phyloP scores from a whole-genome alignment of 2,797 vertebrate genomes.

The Pipistrellus pipistrellus region DNA sequence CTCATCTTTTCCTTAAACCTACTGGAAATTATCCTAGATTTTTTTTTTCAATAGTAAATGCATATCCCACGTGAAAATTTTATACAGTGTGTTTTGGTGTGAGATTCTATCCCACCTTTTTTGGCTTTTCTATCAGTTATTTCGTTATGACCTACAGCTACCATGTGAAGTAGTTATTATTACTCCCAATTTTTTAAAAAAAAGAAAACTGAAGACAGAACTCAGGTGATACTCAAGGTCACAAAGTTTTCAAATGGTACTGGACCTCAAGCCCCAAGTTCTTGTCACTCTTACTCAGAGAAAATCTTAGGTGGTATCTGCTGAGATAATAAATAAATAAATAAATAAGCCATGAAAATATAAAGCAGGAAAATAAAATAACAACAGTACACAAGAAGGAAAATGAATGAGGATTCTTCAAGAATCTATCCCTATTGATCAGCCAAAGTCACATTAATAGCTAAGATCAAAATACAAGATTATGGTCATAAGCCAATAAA shows the following conservation, averaged over 20 bases:
- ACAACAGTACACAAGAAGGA: not conserved
- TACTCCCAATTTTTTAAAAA: not conserved
- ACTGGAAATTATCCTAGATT: conserved; percentile 46
- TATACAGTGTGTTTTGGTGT: not conserved
- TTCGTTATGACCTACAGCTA: not conserved
- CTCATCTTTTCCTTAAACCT: conserved; percentile 64
- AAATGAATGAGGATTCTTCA: not conserved
- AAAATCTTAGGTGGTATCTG: not conserved
- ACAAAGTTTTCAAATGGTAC: conserved; percentile 1
- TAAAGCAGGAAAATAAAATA: not conserved
- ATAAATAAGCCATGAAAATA: not conserved
- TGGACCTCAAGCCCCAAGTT: not conserved
- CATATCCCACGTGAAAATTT: not conserved
- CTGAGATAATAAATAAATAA: not conserved
- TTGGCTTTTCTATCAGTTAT: conserved; percentile 32
- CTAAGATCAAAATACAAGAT: not conserved
- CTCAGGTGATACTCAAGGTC: not conserved
- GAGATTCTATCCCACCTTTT: not conserved
- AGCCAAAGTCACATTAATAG: not conserved
- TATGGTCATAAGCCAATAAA: not conserved
- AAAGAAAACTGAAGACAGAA: not conserved
- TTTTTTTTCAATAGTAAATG: conserved; percentile 56
- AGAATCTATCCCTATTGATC: not conserved
- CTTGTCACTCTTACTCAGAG: not conserved
- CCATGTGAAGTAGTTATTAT: not conserved